Evolutionary conservation across 2,113 vertebrate species (phyloP).

Genomic region (Macquaria ambigua): DNA sequence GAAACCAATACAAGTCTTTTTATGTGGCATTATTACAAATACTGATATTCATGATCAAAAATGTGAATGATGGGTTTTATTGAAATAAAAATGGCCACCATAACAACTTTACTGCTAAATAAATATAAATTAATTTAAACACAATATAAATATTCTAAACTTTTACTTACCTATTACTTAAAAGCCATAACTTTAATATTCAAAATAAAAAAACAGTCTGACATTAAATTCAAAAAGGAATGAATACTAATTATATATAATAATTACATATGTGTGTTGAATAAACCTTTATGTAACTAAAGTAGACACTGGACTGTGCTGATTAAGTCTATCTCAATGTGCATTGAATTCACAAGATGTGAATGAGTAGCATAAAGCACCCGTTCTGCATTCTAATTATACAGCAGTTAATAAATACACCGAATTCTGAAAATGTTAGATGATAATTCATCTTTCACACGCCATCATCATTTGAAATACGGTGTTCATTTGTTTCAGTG

Average conservation of each 20-base stretch:
- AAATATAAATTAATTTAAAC: neutral
- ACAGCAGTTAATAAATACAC: constrained; percentile 1
- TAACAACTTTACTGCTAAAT: neutral
- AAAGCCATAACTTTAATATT: neutral
- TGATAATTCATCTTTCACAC: constrained; percentile 10
- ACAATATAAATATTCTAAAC: neutral
- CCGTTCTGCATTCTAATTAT: constrained; percentile 15
- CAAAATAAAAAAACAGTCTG: neutral
- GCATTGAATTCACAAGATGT: neutral
- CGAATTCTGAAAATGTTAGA: neutral
- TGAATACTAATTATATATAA: neutral
- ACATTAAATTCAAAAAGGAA: neutral
- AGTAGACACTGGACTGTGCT: neutral
- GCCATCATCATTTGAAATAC: constrained; percentile 16
- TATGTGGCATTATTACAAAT: no score
- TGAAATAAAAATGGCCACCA: neutral
- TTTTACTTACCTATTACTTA: neutral
- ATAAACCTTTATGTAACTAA: neutral
- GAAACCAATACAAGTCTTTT: neutral
- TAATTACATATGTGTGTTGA: neutral
- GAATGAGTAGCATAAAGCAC: neutral
- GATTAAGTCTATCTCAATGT: neutral
- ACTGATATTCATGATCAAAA: neutral
- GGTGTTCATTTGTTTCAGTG: constrained; percentile 7
- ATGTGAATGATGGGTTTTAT: neutral